A percentile compares a stretch with the other conserved stretches of the same genome.
Evolutionary conservation across 2,113 vertebrate species (phyloP).

Genomic region (Hydrochoerus hydrochaeris): DNA sequence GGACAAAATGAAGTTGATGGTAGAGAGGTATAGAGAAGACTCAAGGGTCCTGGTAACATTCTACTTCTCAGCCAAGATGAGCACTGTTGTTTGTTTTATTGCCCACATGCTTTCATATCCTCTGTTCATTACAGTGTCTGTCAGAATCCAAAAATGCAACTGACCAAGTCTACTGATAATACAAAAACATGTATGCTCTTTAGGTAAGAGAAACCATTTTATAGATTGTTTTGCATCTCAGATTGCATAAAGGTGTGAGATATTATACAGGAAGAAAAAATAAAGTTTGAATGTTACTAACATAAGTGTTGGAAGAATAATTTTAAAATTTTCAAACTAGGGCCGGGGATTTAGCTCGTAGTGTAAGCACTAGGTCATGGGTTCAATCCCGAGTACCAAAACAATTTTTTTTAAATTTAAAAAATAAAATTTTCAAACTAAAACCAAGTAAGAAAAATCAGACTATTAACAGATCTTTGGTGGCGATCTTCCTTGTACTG

Average conservation of each 20-base stretch:
- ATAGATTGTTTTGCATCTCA: background rate
- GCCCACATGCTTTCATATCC: background rate
- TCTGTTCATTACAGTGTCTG: background rate
- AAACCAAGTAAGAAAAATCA: background rate
- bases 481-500: accelerated
- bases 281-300: background rate
- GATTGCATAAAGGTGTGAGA: background rate
- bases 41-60: accelerated
- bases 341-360: too few relatives aligned
- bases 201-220: background rate
- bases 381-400: too few relatives aligned
- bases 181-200: background rate
- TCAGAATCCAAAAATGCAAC: background rate
- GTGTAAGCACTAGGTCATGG: too few relatives aligned
- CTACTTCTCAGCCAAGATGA: background rate
- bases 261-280: background rate
- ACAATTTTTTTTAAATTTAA: too few relatives aligned
- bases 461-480: background rate
- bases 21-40: background rate
- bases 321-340: background rate
- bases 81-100: background rate
- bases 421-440: background rate
- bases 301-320: background rate
- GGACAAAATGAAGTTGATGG: background rate
- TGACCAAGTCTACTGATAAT: background rate